Conservation (phyloP, 2,797 vertebrate genomes). For the Delichon dasypus region DNA sequence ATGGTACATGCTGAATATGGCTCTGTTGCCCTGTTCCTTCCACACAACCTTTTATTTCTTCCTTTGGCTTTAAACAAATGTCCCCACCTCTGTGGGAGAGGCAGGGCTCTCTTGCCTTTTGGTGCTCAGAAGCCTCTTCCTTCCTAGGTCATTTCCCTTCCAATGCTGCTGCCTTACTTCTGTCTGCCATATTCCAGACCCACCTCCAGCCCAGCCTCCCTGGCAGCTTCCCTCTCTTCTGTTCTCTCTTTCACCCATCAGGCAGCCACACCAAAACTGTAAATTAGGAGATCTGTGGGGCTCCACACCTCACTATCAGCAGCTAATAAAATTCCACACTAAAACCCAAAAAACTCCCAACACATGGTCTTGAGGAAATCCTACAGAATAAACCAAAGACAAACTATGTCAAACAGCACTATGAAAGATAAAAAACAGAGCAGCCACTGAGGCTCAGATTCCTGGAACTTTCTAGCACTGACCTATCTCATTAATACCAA, state of each 20-base stretch:
- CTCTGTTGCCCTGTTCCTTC: background rate
- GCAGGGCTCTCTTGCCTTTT: background rate
- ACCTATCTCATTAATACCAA: background rate
- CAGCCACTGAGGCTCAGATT: background rate
- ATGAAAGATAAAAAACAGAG: background rate
- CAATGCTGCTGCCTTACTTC: background rate
- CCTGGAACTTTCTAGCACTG: background rate
- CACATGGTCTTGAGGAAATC: background rate
- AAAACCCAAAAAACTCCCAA: background rate
- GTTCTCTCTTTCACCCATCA: background rate
- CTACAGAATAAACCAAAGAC: background rate
- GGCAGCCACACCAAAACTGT: background rate
- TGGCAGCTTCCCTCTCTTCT: background rate
- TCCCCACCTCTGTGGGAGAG: background rate
- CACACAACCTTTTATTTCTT: background rate
- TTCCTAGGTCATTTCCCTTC: background rate
- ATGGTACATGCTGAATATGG: accelerated
- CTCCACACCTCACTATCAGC: background rate
- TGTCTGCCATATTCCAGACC: background rate
- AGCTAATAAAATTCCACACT: background rate
- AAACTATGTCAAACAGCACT: background rate
- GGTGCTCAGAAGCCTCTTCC: background rate
- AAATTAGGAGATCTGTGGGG: background rate
- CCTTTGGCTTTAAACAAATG: background rate
- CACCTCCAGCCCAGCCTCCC: background rate